Conservation (phyloP, 53 echinoderm and acorn worm genomes). For the Arbacia lixula region DNA sequence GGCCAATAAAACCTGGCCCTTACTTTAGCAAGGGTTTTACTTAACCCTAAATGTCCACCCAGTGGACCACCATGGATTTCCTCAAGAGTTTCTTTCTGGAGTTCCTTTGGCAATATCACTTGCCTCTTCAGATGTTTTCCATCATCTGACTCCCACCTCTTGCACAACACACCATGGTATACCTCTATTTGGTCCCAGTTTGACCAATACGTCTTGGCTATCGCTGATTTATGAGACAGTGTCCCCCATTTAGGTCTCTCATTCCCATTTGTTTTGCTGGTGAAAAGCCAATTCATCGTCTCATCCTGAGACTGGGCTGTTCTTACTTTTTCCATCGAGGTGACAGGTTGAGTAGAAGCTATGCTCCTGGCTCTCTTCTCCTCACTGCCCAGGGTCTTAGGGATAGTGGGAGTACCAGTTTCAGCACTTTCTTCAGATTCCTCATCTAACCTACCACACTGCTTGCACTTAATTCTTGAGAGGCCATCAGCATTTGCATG, state of each 20-base stretch:
- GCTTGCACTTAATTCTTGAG: conserved; percentile 28
- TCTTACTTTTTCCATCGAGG: not conserved
- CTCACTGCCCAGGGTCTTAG: not conserved
- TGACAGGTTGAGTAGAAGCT: too few relatives aligned
- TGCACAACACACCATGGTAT: not conserved
- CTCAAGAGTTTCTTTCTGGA: not conserved
- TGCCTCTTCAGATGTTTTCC: not conserved
- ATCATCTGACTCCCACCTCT: not conserved
- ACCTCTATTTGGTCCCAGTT: conserved; percentile 1
- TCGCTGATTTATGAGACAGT: not conserved
- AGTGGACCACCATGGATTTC: not conserved
- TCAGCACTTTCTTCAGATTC: not conserved
- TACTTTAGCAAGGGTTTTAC: conserved; percentile 16
- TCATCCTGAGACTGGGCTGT: not conserved
- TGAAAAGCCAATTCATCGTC: too few relatives aligned
- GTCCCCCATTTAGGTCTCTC: too few relatives aligned
- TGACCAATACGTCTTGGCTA: not conserved
- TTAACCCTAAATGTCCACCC: conserved; percentile 45
- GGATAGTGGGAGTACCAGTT: not conserved
- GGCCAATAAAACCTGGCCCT: conserved; percentile 42
- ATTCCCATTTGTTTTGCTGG: too few relatives aligned
- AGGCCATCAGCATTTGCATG: conserved; percentile 52
- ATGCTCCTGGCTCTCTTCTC: not conserved
- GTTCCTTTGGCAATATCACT: not conserved
- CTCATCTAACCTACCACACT: conserved; percentile 27